Percentiles rank a stretch among this genome's conserved stretches.
Conservation (phyloP, 2,888 invertebrate species). For the Branchipolynoe longqiensis region DNA sequence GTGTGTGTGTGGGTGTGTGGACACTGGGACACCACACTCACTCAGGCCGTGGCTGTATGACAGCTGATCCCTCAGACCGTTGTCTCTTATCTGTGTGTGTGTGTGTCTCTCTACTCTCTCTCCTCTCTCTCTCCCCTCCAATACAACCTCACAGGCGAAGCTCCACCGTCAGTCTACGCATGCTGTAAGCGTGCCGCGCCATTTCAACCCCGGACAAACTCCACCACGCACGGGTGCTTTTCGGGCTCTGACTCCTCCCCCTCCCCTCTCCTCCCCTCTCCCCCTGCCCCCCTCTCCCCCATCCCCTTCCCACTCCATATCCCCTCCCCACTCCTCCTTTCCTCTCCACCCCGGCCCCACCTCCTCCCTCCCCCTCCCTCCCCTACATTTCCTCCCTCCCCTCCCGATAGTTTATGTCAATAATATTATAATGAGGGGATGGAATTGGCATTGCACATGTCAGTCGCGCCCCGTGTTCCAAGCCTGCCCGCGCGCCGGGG, state of each 20-base stretch:
- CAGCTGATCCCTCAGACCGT: no score
- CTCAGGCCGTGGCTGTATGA: no score
- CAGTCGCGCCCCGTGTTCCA: background rate
- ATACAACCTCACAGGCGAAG: background rate
- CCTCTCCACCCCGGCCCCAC: background rate
- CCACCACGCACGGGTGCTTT: no score
- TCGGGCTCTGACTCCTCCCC: no score
- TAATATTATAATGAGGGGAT: constrained; percentile 50
- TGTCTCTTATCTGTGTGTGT: no score
- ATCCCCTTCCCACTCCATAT: background rate
- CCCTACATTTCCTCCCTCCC: no score
- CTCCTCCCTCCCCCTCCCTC: no score
- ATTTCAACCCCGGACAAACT: constrained; percentile 16
- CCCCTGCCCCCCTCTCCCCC: background rate
- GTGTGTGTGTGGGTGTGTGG: no score
- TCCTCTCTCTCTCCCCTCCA: no score
- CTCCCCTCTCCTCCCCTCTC: background rate
- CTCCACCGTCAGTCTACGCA: background rate
- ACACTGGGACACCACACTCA: no score
- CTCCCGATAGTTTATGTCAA: constrained; percentile 48
- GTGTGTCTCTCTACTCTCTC: no score
- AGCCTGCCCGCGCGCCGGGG: background rate
- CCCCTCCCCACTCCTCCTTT: background rate
- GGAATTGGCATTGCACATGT: constrained; percentile 51
- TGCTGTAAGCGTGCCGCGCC: background rate